A percentile compares a stretch with the other conserved stretches of the same genome.
Evolutionary conservation across 1,140 invertebrate genomes (phyloP).

Genomic region (Oryctes rhinoceros): DNA sequence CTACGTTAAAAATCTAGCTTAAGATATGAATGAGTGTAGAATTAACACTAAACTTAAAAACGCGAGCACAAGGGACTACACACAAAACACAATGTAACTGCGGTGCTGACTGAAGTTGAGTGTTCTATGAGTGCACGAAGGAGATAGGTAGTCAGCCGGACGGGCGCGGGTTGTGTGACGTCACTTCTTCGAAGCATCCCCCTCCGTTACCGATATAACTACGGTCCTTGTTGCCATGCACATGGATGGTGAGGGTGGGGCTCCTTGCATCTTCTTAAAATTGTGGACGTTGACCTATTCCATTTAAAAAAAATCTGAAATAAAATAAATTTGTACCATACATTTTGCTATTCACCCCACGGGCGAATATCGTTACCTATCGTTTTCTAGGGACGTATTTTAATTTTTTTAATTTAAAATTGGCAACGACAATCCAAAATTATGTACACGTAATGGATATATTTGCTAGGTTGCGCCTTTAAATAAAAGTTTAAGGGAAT

Average conservation of each 20-base stretch:
- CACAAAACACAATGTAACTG: constrained; percentile 40
- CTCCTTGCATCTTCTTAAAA: constrained; percentile 48
- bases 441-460: too few species aligned
- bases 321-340: constrained; percentile 17
- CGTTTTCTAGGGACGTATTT: too few species aligned
- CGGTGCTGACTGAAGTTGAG: constrained; percentile 33
- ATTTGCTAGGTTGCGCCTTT: too few species aligned
- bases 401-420: too few species aligned
- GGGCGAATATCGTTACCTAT: too few species aligned
- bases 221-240: constrained; percentile 53
- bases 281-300: constrained; percentile 33
- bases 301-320: constrained; percentile 34
- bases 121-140: constrained; percentile 12
- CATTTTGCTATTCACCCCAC: background rate
- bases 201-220: constrained; percentile 47
- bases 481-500: too few species aligned
- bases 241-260: constrained; percentile 53
- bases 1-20: constrained; percentile 10
- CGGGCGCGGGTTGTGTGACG: constrained; percentile 42
- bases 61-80: constrained; percentile 41
- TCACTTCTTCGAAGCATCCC: constrained; percentile 42
- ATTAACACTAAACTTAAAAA: constrained; percentile 43
- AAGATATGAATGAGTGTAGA: constrained; percentile 1
- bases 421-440: too few species aligned
- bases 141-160: constrained; percentile 36